Evolutionary conservation across 2,888 invertebrate genomes (phyloP), one percentile per base, ranked within the genome.

Genomic region (Sericinus montela): DNA sequence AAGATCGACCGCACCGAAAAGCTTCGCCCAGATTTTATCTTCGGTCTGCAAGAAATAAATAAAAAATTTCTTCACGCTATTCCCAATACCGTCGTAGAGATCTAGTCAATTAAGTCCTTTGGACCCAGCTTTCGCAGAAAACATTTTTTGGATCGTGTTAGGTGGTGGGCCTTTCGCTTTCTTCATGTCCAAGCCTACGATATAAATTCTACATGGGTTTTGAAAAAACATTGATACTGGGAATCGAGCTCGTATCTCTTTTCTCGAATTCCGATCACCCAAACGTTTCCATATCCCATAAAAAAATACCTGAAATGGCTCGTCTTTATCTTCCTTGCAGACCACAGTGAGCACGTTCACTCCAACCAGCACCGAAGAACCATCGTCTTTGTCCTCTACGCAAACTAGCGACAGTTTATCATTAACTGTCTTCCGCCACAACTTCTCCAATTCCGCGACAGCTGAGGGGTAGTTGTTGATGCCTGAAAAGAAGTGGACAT

Each of bases 1-100:
- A 34, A 80, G 60, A 57, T 89, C 85, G 0, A 89, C 89, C 0
- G 88, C 88, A 0, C 87, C 87, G 59, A 82, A 86, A 1, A 88
- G 69, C 36, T 75, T 63, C 0, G 78, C 77, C 84, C 89, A 89
- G 9, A 82, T 63, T 30, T 72, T 68, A 57, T 88, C 88, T 0
- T 81, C 77, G 0, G 82, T 78, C 88, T 88, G 57, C 1, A 25
- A 25, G 4, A 25, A 8, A n/a, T n/a, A n/a, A n/a, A n/a, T n/a
- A n/a, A n/a, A n/a, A n/a, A n/a, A n/a, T n/a, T n/a, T n/a, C n/a
- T n/a, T n/a, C 19, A 3, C 19, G 2, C 3, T 19, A 3, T 19
- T 19, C 5, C 19, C 19, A 3, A 19, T 19, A 2, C 2, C 19
- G 2, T 3, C 19, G 2, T 19, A 19, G 19, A 19, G 19, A 2